Evolutionary conservation across 2,113 vertebrate species (phyloP).

Genomic region (Aegithalos caudatus): DNA sequence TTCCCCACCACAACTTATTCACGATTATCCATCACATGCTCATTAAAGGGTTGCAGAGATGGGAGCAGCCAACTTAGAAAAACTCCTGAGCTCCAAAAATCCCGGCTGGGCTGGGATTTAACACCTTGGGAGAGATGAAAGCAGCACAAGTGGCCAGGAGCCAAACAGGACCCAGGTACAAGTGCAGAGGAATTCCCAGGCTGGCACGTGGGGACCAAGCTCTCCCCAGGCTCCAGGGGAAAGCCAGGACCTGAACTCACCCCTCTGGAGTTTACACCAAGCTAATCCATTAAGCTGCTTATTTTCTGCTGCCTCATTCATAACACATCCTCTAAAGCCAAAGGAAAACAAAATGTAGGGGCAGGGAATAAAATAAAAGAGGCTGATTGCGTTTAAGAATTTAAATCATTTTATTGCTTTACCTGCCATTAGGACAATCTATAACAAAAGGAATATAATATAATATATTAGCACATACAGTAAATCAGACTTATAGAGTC

Average conservation of each 20-base stretch:
- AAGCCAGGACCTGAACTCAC: background rate
- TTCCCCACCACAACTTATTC: background rate
- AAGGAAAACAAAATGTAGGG: background rate
- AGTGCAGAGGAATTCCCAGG: background rate
- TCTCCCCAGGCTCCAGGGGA: background rate
- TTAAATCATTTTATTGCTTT: conserved; percentile 95
- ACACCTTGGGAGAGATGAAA: background rate
- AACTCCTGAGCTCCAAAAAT: background rate
- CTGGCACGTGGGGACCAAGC: background rate
- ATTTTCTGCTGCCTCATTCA: background rate
- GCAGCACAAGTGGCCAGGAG: background rate
- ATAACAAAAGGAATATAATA: conserved; percentile 92
- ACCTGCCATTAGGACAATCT: conserved; percentile 95
- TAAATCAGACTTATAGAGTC: conserved; percentile 87
- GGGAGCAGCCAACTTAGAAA: background rate
- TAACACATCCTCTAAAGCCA: background rate
- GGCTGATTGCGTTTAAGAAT: conserved; percentile 77
- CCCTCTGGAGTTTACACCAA: background rate
- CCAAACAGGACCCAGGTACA: background rate
- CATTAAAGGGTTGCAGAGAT: background rate
- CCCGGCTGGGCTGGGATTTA: background rate
- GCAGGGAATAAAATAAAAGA: background rate
- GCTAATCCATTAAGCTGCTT: background rate
- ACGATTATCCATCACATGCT: fast-evolving
- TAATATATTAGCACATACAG: conserved; percentile 87